phyloP scores from a whole-genome alignment of 2,888 invertebrate genomes.

The Desoria tigrina region DNA sequence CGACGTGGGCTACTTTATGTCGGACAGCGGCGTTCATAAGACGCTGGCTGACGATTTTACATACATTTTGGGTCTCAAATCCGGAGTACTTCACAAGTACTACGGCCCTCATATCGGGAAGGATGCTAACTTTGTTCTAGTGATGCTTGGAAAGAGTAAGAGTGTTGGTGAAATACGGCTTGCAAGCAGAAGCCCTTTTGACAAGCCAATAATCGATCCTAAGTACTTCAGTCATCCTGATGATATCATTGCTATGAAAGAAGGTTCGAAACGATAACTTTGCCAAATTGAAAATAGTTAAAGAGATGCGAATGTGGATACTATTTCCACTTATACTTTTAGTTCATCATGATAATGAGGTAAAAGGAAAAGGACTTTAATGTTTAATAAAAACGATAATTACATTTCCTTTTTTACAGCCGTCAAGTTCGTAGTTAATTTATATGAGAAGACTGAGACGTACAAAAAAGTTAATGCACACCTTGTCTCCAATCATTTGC shows the following conservation, averaged over 20 bases:
- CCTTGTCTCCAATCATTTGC: conserved; percentile 33
- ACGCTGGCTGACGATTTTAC: conserved; percentile 39
- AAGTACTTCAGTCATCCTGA: conserved; percentile 44
- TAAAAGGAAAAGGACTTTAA: too few species aligned
- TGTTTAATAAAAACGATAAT: neutral
- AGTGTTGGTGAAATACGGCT: conserved; percentile 41
- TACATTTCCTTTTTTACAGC: conserved; percentile 20
- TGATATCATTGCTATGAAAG: conserved; percentile 38
- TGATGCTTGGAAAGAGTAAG: conserved; percentile 39
- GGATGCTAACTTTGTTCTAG: conserved; percentile 43
- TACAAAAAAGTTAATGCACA: conserved; percentile 36
- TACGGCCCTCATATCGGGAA: conserved; percentile 39
- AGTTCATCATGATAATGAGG: too few species aligned
- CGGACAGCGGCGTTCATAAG: conserved; percentile 36
- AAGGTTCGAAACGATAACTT: conserved; percentile 27
- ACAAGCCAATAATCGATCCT: conserved; percentile 42
- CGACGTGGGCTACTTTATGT: conserved; percentile 44
- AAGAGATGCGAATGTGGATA: neutral
- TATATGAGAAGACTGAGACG: conserved; percentile 40
- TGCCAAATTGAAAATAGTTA: neutral
- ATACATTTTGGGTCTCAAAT: conserved; percentile 32
- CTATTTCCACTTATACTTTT: neutral
- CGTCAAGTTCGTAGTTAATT: conserved; percentile 41
- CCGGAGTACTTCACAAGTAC: conserved; percentile 39
- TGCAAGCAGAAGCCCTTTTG: conserved; percentile 33